phyloP scores from a whole-genome alignment of 2,888 invertebrate species.

The Peribatodes rhomboidaria region DNA sequence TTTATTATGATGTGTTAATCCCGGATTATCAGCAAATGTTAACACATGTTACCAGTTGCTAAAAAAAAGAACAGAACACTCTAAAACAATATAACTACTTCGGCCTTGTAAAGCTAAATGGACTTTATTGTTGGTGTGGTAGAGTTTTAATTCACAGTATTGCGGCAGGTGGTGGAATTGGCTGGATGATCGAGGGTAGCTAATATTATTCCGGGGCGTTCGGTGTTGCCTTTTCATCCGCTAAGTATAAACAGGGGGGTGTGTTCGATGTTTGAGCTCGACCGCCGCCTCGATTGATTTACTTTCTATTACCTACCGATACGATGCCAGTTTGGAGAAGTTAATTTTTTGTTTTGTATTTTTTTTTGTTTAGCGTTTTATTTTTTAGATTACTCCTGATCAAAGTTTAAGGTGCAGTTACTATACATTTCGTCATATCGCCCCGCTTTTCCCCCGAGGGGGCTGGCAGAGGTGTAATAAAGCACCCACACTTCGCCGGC shows the following conservation, averaged over 20 bases:
- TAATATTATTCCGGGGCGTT: conserved; percentile 86
- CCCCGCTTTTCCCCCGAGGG: too few relatives aligned
- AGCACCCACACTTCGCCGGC: too few relatives aligned
- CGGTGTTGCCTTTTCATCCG: conserved; percentile 86
- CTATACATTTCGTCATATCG: too few relatives aligned
- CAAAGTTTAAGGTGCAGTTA: neutral
- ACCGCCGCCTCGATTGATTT: conserved; percentile 80
- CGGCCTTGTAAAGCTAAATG: conserved; percentile 49
- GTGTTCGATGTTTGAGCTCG: conserved; percentile 81
- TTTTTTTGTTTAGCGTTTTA: conserved; percentile 11
- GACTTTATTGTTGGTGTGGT: conserved; percentile 54
- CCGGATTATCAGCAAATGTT: conserved; percentile 86
- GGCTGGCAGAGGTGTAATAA: too few relatives aligned
- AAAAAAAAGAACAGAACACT: conserved; percentile 67
- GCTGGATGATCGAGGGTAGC: conserved; percentile 83
- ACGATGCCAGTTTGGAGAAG: conserved; percentile 49
- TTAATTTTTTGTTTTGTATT: conserved; percentile 42
- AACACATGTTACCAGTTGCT: conserved; percentile 86
- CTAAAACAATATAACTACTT: conserved; percentile 51
- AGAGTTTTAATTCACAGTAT: conserved; percentile 55
- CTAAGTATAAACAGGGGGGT: conserved; percentile 86
- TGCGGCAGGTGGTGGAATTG: conserved; percentile 67
- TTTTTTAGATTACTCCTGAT: neutral
- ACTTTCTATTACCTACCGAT: conserved; percentile 73
- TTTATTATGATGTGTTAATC: conserved; percentile 87